phyloP scores from a whole-genome alignment of 1,140 invertebrate genomes.

The Sinonovacula constricta region DNA sequence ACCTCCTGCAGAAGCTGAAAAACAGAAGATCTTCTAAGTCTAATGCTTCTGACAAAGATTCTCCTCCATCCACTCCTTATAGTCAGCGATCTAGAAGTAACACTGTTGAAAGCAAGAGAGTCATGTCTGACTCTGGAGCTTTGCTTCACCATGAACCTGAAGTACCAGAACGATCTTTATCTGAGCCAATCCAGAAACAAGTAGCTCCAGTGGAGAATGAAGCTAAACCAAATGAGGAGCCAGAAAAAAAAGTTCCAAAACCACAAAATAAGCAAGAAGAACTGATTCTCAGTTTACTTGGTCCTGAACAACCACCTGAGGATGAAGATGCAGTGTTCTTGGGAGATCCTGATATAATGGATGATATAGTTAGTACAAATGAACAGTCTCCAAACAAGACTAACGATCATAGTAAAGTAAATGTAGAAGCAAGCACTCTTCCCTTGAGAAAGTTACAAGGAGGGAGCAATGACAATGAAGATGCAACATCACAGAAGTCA shows the following conservation, averaged over 20 bases:
- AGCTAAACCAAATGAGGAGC: neutral
- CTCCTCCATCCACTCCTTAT: neutral
- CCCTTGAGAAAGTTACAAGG: neutral
- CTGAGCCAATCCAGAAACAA: conserved; percentile 2
- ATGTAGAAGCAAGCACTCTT: neutral
- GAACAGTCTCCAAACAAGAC: neutral
- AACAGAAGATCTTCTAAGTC: conserved; percentile 27
- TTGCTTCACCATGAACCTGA: too few relatives aligned
- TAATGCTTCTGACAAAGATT: neutral
- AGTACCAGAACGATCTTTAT: neutral
- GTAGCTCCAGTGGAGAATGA: neutral
- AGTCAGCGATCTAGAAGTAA: conserved; percentile 27
- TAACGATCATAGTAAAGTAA: neutral
- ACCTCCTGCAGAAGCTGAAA: conserved; percentile 8
- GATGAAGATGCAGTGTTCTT: conserved; percentile 13
- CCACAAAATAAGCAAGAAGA: conserved; percentile 16
- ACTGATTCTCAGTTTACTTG: conserved; percentile 32
- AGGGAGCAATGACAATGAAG: neutral
- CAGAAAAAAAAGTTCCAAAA: neutral
- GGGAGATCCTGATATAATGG: neutral
- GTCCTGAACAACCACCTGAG: conserved; percentile 5
- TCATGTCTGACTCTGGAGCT: too few relatives aligned
- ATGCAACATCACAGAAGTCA: conserved; percentile 16
- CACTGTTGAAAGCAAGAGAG: conserved; percentile 3
- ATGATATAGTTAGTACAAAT: neutral